These are phyloP conservation scores for Phaethon lepturus DNA, from an alignment of 2,113 vertebrate species.

Conservation along the genomic window DNA sequence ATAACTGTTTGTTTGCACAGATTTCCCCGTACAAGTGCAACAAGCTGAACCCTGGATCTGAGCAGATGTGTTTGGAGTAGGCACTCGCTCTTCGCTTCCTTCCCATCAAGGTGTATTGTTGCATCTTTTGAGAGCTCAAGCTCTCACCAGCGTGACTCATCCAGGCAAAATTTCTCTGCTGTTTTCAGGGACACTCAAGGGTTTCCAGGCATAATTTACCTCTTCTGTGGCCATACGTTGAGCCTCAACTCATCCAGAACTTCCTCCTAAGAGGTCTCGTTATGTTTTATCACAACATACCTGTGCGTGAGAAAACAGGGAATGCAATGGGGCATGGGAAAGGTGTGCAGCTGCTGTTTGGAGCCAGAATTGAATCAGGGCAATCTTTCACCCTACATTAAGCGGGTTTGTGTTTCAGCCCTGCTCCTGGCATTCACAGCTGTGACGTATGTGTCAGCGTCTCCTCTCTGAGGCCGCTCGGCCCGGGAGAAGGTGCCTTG, in stretches of 20 bases:
- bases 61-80: conserved; percentile 65
- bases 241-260: background rate
- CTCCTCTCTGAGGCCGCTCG: background rate
- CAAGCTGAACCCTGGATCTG: conserved; percentile 47
- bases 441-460: background rate
- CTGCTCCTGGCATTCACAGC: background rate
- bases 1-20: conserved; percentile 64
- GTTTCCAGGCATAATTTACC: background rate
- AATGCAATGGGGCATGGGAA: background rate
- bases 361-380: background rate
- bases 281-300: background rate
- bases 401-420: background rate
- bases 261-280: background rate
- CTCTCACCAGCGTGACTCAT: background rate
- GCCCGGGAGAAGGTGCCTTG: background rate
- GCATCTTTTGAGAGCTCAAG: conserved; percentile 27
- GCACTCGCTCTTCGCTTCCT: conserved; percentile 1
- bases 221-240: background rate
- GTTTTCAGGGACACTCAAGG: background rate
- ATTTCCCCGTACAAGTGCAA: conserved; percentile 50
- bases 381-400: no score
- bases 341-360: background rate
- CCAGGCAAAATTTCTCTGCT: background rate
- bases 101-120: conserved; percentile 62
- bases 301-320: background rate